These are phyloP conservation scores for Silurus meridionalis DNA, from an alignment of 2,113 vertebrate genomes.

Conservation along the genomic window DNA sequence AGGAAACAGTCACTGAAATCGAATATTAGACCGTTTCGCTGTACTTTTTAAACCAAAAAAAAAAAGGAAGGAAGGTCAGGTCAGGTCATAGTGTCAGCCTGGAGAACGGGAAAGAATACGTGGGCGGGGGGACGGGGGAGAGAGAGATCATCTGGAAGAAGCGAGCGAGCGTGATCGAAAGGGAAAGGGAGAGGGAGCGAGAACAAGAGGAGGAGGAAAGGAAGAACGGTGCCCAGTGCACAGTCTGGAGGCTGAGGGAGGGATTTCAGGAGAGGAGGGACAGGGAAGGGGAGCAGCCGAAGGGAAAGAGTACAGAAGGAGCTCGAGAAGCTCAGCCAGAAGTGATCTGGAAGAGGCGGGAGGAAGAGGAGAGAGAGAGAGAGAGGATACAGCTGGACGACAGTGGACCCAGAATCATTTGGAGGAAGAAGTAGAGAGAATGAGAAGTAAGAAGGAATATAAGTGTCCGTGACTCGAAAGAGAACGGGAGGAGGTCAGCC, in stretches of 20 bases:
- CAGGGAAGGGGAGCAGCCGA: constrained; percentile 58
- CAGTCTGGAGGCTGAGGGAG: constrained; percentile 77
- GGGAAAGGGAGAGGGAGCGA: constrained; percentile 71
- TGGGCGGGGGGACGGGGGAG: constrained; percentile 74
- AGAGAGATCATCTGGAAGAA: constrained; percentile 78
- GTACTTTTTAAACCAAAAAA: constrained; percentile 40
- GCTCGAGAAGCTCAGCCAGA: constrained; percentile 60
- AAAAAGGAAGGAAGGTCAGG: constrained; percentile 43
- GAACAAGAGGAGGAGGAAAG: constrained; percentile 62
- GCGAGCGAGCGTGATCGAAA: constrained; percentile 74
- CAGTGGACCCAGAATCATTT: constrained; percentile 67
- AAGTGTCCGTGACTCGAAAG: constrained; percentile 1
- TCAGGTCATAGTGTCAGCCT: constrained; percentile 65
- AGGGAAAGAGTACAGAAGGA: constrained; percentile 57
- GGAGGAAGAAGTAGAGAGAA: constrained; percentile 68
- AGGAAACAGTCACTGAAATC: constrained; percentile 12
- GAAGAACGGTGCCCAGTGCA: constrained; percentile 66
- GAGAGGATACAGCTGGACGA: constrained; percentile 65
- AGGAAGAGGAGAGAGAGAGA: constrained; percentile 62
- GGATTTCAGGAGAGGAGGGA: constrained; percentile 75
- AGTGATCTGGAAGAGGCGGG: constrained; percentile 73
- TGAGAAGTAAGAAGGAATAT: constrained; percentile 24
- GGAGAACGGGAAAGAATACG: constrained; percentile 77
- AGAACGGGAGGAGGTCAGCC: neutral
- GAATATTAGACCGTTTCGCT: neutral